Evolutionary conservation across 1,140 invertebrate genomes (phyloP), one percentile per base, ranked within the genome.

Genomic region (Calephelis nemesis): DNA sequence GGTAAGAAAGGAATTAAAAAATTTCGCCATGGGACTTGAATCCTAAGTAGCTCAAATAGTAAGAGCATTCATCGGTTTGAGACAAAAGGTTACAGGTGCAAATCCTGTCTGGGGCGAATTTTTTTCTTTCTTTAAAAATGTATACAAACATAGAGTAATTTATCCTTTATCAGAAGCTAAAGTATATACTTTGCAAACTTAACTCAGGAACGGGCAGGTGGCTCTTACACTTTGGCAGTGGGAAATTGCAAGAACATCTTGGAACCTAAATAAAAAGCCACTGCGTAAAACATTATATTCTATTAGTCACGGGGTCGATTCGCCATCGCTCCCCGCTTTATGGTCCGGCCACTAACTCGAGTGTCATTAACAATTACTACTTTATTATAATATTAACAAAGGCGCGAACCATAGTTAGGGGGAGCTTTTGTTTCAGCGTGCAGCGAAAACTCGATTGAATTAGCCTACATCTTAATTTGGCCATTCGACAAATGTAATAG

Each of bases 311-410:
- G 71, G 77, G 48, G 67, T 67, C 15, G 74, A 82, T 85, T 85
- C 78, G 84, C 82, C 76, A 82, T 75, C 77, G 74, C 72, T 76
- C 72, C 73, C 71, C 73, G 74, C 75, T 85, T 84, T 82, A 86
- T 84, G 82, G 68, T 76, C 75, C 77, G 71, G 68, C 63, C 75
- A 74, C 64, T 82, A 81, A 80, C 78, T 79, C 72, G 75, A 89
- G 87, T 84, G 76, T 84, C 84, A 77, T 89, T 87, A 87, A 82
- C 74, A 79, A 82, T 84, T 80, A 78, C 75, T 82, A 84, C 77
- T 87, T 82, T 79, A 88, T 88, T 88, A 85, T 85, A 76, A 81
- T 74, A 83, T 83, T 83, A 84, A 87, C 84, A 87, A 88, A 84
- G 78, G 77, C 75, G 76, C 75, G 70, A 79, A 79, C 72, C 74